Evolutionary conservation across 2,797 vertebrate species (phyloP).

Genomic region (Platalea minor): DNA sequence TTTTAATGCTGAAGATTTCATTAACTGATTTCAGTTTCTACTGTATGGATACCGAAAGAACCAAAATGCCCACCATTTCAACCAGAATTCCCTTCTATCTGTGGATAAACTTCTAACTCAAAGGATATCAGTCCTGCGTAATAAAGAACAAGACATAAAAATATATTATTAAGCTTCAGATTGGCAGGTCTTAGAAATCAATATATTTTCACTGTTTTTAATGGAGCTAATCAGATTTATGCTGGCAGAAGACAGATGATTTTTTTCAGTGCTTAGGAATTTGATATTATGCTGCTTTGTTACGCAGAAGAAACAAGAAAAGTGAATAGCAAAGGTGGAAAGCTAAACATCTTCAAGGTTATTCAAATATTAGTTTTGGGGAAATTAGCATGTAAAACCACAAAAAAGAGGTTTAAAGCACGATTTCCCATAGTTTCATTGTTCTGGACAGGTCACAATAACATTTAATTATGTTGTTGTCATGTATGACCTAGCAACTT

Average conservation of each 20-base stretch:
- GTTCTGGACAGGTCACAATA: neutral
- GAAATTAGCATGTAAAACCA: neutral
- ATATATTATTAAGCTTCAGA: neutral
- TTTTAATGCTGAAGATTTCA: neutral
- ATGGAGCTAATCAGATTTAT: neutral
- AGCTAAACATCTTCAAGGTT: neutral
- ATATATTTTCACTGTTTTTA: neutral
- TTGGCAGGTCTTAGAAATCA: neutral
- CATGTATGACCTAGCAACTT: neutral
- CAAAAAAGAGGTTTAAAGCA: neutral
- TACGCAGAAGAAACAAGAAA: neutral
- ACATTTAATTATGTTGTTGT: neutral
- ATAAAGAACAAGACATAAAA: neutral
- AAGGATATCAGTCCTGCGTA: neutral
- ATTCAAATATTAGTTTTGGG: neutral
- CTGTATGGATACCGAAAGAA: neutral
- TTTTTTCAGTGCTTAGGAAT: neutral
- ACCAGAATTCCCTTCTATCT: neutral
- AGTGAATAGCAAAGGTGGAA: neutral
- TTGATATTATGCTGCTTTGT: neutral
- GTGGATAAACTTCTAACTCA: neutral
- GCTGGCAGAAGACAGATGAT: accelerated
- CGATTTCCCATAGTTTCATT: neutral
- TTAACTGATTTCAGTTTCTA: neutral
- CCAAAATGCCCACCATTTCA: neutral